Base-by-base conservation (phyloP, 2,888 invertebrate genomes). In the Andrena minutula region DNA sequence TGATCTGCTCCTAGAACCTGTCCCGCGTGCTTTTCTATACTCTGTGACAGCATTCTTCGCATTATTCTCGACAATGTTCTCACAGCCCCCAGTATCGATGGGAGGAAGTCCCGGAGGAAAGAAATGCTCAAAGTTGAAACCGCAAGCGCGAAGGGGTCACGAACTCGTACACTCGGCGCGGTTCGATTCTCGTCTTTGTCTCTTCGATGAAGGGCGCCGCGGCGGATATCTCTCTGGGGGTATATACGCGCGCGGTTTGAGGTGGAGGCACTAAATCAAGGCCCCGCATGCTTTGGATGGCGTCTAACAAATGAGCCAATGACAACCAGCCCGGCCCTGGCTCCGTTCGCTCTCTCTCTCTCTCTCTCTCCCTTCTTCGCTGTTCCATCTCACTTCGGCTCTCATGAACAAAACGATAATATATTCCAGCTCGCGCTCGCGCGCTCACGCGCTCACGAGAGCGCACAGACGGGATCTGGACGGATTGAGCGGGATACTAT, bases 231-330 rank as follows among this genome's bases (percentile, higher is more conserved):
- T 89, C 89, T 86, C 87, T 56, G 56, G 86, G 85, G 85, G 88
- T 90, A 89, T 87, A 88, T 86, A 86, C 83, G 82, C 76, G 72
- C 85, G 86, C 84, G 85, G 86, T 87, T 88, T 86, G 86, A 92
- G 93, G 91, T 92, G 91, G 92, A 93, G 92, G 93, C 89, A 93
- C 92, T 94, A 93, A 93, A 94, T 94, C 93, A 93, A 93, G 93
- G 92, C 91, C 93, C 93, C 93, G 93, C 93, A 93, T 93, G 93
- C 93, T 93, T 93, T 92, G 93, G 93, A 93, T 93, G 94, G 94
- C 94, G 91, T 92, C 92, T 93, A 93, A 94, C 93, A 94, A 94
- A 94, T 94, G 93, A 94, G 93, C 93, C 94, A 93, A 94, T 93
- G 94, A 93, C 94, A 93, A 93, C 93, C 93, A 91, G 90, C 93